A percentile compares a stretch with the other conserved stretches of the same genome.
Evolutionary conservation across 2,113 vertebrate genomes (phyloP).

Genomic region (Syngnathus scovelli): DNA sequence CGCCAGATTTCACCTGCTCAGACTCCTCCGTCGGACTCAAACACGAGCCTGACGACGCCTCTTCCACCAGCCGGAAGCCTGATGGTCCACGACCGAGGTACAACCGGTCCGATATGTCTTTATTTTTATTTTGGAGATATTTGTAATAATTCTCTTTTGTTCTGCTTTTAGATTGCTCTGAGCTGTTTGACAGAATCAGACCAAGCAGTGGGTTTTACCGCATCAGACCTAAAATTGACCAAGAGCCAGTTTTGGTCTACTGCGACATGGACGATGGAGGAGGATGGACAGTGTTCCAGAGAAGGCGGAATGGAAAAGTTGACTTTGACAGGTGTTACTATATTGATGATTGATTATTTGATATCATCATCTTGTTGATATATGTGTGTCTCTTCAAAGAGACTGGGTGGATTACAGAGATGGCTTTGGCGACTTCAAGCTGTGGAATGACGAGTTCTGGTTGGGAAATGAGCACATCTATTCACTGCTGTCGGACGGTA

Average conservation of each 20-base stretch:
- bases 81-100: slow-evolving; percentile 83
- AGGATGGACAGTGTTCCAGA: slow-evolving; percentile 87
- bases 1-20: slow-evolving; percentile 18
- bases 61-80: slow-evolving; percentile 72
- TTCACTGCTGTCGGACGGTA: slow-evolving; percentile 74
- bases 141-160: not conserved
- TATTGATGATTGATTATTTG: not conserved
- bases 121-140: too few species aligned
- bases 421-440: slow-evolving; percentile 83
- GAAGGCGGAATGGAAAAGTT: slow-evolving; percentile 77
- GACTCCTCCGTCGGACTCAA: slow-evolving; percentile 17
- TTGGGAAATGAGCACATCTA: slow-evolving; percentile 83
- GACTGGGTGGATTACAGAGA: slow-evolving; percentile 84
- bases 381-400: slow-evolving; percentile 56
- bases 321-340: slow-evolving; percentile 77
- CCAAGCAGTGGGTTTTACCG: slow-evolving; percentile 77
- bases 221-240: slow-evolving; percentile 68
- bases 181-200: slow-evolving; percentile 68
- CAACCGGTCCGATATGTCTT: not conserved
- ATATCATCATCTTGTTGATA: not conserved
- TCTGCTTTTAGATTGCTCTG: slow-evolving; percentile 75
- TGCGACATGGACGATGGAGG: slow-evolving; percentile 88
- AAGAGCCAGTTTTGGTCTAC: slow-evolving; percentile 79
- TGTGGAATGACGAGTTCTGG: slow-evolving; percentile 85
- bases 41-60: slow-evolving; percentile 9